These are phyloP conservation scores for Acanthisitta chloris DNA, from an alignment of 2,113 vertebrate species.

Conservation along the genomic window DNA sequence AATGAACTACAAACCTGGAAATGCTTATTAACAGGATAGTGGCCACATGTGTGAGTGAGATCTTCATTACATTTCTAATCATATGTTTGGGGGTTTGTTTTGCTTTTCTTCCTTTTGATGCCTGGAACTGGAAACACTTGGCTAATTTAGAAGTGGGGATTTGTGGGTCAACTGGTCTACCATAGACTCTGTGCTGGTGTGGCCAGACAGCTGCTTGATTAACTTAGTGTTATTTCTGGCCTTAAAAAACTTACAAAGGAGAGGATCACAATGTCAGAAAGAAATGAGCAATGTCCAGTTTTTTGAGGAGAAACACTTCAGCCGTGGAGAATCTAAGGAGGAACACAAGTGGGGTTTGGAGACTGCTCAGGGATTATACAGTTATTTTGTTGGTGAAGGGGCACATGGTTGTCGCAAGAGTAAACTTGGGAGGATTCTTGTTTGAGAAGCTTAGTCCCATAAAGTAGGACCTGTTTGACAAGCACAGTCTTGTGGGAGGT, in stretches of 20 bases:
- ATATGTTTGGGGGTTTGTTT: background rate
- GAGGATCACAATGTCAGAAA: background rate
- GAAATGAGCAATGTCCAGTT: background rate
- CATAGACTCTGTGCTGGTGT: background rate
- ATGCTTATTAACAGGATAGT: background rate
- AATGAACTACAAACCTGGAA: slow-evolving; percentile 51
- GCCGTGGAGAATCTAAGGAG: background rate
- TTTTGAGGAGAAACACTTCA: background rate
- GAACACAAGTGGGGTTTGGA: background rate
- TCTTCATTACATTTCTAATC: background rate
- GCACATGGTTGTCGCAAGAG: rapidly evolving
- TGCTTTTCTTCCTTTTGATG: background rate
- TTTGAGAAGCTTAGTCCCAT: background rate
- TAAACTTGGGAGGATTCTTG: background rate
- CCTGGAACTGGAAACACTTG: background rate
- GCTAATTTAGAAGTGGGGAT: background rate
- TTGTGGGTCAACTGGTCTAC: background rate
- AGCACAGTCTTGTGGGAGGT: background rate
- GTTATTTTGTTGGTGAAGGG: background rate
- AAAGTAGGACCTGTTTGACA: background rate
- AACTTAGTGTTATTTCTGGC: background rate
- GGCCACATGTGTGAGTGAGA: background rate
- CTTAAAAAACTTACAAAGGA: background rate
- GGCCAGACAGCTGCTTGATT: background rate
- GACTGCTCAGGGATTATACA: background rate